A percentile compares a stretch with the other conserved stretches of the same genome.
Conservation (phyloP, 2,113 vertebrate species). For the Brienomyrus brachyistius region DNA sequence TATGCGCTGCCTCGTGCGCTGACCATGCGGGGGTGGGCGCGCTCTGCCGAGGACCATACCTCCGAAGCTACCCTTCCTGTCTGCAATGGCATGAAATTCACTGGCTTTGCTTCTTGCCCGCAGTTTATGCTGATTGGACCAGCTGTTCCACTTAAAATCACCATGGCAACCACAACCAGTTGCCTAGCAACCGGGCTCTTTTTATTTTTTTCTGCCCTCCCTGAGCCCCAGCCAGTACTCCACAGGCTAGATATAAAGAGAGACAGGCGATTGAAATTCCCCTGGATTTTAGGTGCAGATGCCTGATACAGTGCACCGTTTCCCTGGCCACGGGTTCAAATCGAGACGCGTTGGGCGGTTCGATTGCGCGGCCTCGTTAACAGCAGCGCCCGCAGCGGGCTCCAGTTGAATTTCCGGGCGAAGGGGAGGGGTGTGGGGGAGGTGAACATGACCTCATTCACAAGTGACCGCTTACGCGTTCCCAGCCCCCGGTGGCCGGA, state of each 20-base stretch:
- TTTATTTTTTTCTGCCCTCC: slow-evolving; percentile 34
- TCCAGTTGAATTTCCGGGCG: slow-evolving; percentile 26
- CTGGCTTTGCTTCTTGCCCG: slow-evolving; percentile 74
- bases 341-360: slow-evolving; percentile 38
- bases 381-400: slow-evolving; percentile 36
- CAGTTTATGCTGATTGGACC: slow-evolving; percentile 88
- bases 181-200: slow-evolving; percentile 81
- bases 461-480: slow-evolving; percentile 3
- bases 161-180: slow-evolving; percentile 97
- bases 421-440: slow-evolving; percentile 1
- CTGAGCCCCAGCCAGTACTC: slow-evolving; percentile 79
- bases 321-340: slow-evolving; percentile 40
- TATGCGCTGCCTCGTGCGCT: slow-evolving; percentile 56
- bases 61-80: slow-evolving; percentile 75
- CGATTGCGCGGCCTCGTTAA: slow-evolving; percentile 44
- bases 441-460: slow-evolving; percentile 12
- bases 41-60: slow-evolving; percentile 66
- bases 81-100: slow-evolving; percentile 73
- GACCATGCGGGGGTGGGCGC: slow-evolving; percentile 52
- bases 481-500: neutral
- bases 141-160: slow-evolving; percentile 85
- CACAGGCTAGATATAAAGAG: slow-evolving; percentile 62
- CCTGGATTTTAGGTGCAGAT: slow-evolving; percentile 55
- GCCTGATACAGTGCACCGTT: slow-evolving; percentile 24
- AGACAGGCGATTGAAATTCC: slow-evolving; percentile 67